Base-by-base conservation (phyloP, 2,113 vertebrate species). In the Bujurquina vittata region DNA sequence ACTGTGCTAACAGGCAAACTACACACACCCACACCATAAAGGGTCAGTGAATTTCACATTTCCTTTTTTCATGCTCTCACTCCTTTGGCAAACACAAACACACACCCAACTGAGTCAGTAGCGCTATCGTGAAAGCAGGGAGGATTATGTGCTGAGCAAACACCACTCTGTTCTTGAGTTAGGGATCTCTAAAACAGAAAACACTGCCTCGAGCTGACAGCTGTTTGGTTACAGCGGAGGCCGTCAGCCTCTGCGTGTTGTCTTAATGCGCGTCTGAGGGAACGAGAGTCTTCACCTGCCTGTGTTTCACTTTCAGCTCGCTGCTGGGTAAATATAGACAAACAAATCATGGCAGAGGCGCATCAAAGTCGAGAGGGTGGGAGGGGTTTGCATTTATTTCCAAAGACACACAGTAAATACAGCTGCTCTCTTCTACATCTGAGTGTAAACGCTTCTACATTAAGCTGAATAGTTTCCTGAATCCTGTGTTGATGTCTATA, bases 331-430 rank as follows among this genome's bases (percentile, higher is more conserved):
- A 81, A 79, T 54, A 61, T 69, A 62, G 4, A 78, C 58, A 82
- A 88, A 85, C 83, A 91, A 83, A 87, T 35, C 40, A 77, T 2
- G 20, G 33, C 78, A 89, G 55, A 83, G 61, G 88, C 49, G 89
- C 77, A 89, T 84, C 84, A 85, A 79, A 83, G 86, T 87, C 20
- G 0, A 73, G 40, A 29, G 40, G 63, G 18, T 17, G 5, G 23
- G 14, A 23, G 33, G 4, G 67, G 79, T 23, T 87, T 88, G 62
- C 79, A 77, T 95, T 95, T 95, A 95, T 96, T 96, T 92, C 83
- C 87, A 92, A 73, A 65, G 40, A 91, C 86, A 92, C 77, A 92
- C 83, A 90, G 88, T 85, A 83, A 94, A 93, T 91, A 93, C 92
- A 96, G 86, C 91, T 91, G 86, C 86, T 92, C 79, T 88, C 81